Conservation (phyloP, 2,888 invertebrate genomes). For the Campaea margaritaria region DNA sequence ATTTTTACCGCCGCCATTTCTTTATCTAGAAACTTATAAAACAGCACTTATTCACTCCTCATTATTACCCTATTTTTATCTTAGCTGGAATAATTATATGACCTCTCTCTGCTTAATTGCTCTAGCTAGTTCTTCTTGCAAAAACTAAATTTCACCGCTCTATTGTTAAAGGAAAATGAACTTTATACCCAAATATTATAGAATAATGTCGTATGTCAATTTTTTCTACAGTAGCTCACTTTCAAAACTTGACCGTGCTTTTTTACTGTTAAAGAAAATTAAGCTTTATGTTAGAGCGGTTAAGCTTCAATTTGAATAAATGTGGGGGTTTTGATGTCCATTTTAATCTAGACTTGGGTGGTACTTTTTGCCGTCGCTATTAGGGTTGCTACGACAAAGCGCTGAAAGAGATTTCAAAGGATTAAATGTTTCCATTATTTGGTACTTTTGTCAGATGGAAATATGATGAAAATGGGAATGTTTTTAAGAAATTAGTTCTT, state of each 20-base stretch:
- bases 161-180: too few species aligned
- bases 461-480: slow-evolving; percentile 43
- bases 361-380: slow-evolving; percentile 72
- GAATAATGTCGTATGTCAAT: too few species aligned
- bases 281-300: slow-evolving; percentile 14
- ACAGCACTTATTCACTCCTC: neutral
- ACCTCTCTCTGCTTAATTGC: slow-evolving; percentile 68
- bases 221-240: too few species aligned
- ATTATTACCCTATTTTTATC: neutral
- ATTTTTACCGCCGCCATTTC: neutral
- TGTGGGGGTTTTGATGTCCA: slow-evolving; percentile 52
- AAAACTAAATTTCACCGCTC: neutral
- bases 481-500: slow-evolving; percentile 34
- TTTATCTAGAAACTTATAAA: neutral
- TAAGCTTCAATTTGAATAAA: slow-evolving; percentile 22
- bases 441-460: slow-evolving; percentile 52
- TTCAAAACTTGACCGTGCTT: slow-evolving; percentile 10
- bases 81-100: slow-evolving; percentile 49
- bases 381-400: slow-evolving; percentile 66
- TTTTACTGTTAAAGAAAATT: slow-evolving; percentile 13
- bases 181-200: too few species aligned
- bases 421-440: slow-evolving; percentile 76
- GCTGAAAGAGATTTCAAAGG: slow-evolving; percentile 66
- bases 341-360: slow-evolving; percentile 71
- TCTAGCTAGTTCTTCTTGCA: slow-evolving; percentile 46